A percentile compares a stretch with the other conserved stretches of the same genome.
phyloP scores from a whole-genome alignment of 2,113 vertebrate species.

The Mormyrus lacerda region DNA sequence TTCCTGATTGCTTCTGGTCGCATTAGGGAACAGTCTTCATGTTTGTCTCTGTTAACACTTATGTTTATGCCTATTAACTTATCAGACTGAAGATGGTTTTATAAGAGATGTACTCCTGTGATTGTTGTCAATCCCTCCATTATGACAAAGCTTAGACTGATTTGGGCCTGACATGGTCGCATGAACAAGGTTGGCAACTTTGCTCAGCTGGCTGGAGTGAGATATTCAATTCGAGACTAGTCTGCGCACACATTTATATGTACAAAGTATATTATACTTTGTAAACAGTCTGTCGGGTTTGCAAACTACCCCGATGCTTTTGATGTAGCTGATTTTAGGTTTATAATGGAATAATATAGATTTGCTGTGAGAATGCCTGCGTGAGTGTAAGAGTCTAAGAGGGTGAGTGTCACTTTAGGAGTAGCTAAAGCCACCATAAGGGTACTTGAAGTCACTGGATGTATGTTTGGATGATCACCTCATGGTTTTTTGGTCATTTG shows the following conservation, averaged over 20 bases:
- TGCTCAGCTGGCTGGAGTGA: not conserved
- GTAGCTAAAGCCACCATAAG: not conserved
- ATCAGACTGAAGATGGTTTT: not conserved
- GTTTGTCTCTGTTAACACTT: not conserved
- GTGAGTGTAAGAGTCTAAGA: not conserved
- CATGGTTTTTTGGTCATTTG: not conserved
- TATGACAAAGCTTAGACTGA: not conserved
- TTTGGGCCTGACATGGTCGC: not conserved
- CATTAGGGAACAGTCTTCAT: not conserved
- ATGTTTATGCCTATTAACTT: not conserved
- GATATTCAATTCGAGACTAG: not conserved
- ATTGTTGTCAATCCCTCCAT: not conserved
- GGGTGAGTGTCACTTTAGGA: not conserved
- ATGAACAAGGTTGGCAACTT: not conserved
- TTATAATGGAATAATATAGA: not conserved
- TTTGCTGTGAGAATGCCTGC: not conserved
- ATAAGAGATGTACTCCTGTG: not conserved
- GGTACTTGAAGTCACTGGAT: not conserved
- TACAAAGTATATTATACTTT: too few relatives aligned
- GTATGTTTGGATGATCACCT: not conserved
- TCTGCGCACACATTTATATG: not conserved
- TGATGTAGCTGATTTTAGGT: not conserved
- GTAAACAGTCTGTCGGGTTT: not conserved
- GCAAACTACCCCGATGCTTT: not conserved
- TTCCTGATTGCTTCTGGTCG: conserved; percentile 5